A percentile compares a stretch with the other conserved stretches of the same genome.
phyloP scores from a whole-genome alignment of 2,888 invertebrate species.

The Megastigmus dorsalis region DNA sequence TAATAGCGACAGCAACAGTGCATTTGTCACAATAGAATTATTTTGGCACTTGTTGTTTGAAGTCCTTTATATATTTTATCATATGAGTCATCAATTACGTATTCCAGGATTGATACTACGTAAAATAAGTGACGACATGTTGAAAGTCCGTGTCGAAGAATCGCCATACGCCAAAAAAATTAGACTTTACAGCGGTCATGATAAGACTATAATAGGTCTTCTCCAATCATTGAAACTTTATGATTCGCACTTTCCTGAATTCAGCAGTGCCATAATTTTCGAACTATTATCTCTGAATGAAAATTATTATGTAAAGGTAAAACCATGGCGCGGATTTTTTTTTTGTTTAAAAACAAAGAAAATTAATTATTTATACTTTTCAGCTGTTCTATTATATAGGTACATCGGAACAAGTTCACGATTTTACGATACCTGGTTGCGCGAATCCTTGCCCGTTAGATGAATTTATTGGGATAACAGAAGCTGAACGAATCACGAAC shows the following conservation, averaged over 20 bases:
- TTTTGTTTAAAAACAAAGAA: background rate
- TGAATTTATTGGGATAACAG: slow-evolving; percentile 74
- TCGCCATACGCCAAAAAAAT: slow-evolving; percentile 67
- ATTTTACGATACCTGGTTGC: slow-evolving; percentile 76
- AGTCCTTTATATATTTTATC: too few species aligned
- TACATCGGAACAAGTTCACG: slow-evolving; percentile 72
- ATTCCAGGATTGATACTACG: slow-evolving; percentile 54
- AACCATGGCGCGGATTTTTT: background rate
- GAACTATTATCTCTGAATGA: slow-evolving; percentile 62
- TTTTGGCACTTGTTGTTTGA: too few species aligned
- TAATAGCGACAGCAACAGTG: too few species aligned
- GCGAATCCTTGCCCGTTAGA: slow-evolving; percentile 76
- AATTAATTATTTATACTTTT: background rate
- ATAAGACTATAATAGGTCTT: slow-evolving; percentile 64
- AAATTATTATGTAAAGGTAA: slow-evolving; percentile 64
- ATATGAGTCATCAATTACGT: too few species aligned
- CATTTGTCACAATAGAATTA: too few species aligned
- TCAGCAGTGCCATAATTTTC: slow-evolving; percentile 65
- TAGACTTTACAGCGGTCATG: slow-evolving; percentile 66
- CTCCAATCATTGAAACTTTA: slow-evolving; percentile 64
- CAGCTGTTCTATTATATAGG: slow-evolving; percentile 56
- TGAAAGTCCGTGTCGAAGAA: slow-evolving; percentile 63
- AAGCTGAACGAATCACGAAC: slow-evolving; percentile 74
- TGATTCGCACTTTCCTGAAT: slow-evolving; percentile 64
- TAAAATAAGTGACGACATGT: slow-evolving; percentile 50